These are phyloP conservation scores for Anthopleura xanthogrammica DNA, from an alignment of 92 coral and sea anemone genomes.

Conservation along the genomic window DNA sequence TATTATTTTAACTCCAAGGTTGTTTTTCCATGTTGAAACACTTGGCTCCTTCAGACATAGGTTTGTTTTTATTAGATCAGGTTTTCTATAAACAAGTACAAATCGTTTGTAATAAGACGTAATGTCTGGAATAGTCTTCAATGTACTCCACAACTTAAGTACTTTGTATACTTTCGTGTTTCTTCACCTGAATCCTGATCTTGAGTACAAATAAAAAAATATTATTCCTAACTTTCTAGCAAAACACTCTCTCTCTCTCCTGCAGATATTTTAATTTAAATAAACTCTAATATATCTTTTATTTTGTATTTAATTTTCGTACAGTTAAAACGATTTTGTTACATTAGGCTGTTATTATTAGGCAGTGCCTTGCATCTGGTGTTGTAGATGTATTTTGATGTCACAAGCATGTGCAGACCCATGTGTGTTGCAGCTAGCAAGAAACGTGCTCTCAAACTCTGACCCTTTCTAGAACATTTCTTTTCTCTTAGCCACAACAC, in stretches of 20 bases:
- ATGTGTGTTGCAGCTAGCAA: not conserved
- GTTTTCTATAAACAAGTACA: not conserved
- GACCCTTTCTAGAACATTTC: not conserved
- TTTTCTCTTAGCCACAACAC: not conserved
- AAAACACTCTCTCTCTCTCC: no score
- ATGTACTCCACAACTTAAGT: not conserved
- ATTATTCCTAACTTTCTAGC: no score
- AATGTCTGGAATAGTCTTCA: not conserved
- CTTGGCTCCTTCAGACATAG: conserved; percentile 5
- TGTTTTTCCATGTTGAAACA: conserved; percentile 16
- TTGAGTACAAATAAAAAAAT: not conserved
- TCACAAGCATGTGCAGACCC: not conserved
- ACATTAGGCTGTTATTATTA: no score
- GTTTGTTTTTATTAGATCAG: conserved; percentile 7
- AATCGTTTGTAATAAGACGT: not conserved
- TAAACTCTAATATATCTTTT: not conserved
- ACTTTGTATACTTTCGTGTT: not conserved
- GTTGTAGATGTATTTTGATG: no score
- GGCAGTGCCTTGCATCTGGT: no score
- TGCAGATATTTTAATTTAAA: no score
- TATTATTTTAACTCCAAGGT: conserved; percentile 13
- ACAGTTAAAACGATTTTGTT: not conserved
- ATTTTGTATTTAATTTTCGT: no score
- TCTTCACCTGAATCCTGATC: not conserved
- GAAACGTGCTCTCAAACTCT: not conserved